Conservation (phyloP, 2,888 invertebrate species). For the Oscheius myriophilus region DNA sequence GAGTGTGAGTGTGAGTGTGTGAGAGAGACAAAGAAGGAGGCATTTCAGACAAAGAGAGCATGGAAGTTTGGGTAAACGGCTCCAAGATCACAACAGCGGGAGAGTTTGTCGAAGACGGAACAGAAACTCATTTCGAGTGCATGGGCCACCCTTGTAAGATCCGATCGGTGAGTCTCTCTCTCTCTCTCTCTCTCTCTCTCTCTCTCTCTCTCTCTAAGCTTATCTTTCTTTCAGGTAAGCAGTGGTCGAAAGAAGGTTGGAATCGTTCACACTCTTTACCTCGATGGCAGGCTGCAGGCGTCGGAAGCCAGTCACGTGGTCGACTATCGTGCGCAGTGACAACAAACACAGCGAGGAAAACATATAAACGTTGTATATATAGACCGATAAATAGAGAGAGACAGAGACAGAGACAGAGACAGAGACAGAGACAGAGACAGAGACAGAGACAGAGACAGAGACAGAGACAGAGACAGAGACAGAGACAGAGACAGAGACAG, state of each 20-base stretch:
- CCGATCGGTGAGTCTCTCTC: constrained; percentile 34
- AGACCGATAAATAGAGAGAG: no score
- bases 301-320: neutral
- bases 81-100: constrained; percentile 78
- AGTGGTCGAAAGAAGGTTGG: constrained; percentile 71
- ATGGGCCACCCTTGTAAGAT: constrained; percentile 70
- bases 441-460: no score
- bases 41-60: constrained; percentile 80
- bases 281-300: constrained; percentile 43
- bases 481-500: no score
- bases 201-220: no score
- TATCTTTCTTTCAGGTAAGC: constrained; percentile 71
- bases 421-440: no score
- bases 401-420: no score
- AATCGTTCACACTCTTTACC: constrained; percentile 71
- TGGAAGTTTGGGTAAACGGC: constrained; percentile 84
- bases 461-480: no score
- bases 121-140: constrained; percentile 82
- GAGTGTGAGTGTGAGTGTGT: constrained; percentile 33
- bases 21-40: neutral
- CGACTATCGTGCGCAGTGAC: neutral
- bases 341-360: no score
- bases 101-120: constrained; percentile 85
- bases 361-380: no score
- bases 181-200: no score